Base-by-base conservation (phyloP, 2,113 vertebrate species). In the Cyanocitta stelleri region DNA sequence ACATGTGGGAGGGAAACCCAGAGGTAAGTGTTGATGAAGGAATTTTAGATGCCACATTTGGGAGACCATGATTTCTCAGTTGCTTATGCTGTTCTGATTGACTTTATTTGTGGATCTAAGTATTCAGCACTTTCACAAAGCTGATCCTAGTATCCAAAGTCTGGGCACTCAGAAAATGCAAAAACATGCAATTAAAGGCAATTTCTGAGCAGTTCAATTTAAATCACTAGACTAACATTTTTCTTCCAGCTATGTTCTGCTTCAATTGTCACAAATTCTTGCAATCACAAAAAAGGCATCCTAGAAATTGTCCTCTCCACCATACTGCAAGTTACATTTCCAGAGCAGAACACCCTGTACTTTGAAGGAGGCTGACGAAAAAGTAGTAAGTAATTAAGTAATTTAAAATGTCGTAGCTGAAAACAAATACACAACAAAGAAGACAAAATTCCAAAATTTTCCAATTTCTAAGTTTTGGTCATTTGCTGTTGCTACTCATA, bases 101-200 rank as follows among this genome's bases (percentile, higher is more conserved):
- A 78, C 79, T 89, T 73, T 59, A 55, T 79, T 64, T 77, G 72
- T 69, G 29, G 27, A 77, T 62, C 10, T 22, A 73, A 88, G 21
- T 20, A 55, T 56, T 85, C 49, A 88, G 59, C 63, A 77, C 63
- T 89, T 94, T 15, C 55, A 92, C 55, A 84, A 84, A 77, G 73
- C 18, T 80, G 46, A 80, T 90, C 41, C 49, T 76, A 76, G 29
- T 35, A 90, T 23, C 32, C 32, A 37, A 77, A 73, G 54, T 77
- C 20, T 66, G 37, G 24, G 55, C 24, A 76, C 68, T 83, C n/a
- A 56, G 55, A 83, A 83, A 90, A 90, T n/a, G 29, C 49, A 86
- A 92, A 92, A 89, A 49, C 63, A 66, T 83, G 22, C n/a, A 83
- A 89, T 86, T 74, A 92, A 89, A 90, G 63, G 59, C 89, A 88